Base-by-base conservation (phyloP, 1,140 invertebrate genomes). In the Solen grandis region DNA sequence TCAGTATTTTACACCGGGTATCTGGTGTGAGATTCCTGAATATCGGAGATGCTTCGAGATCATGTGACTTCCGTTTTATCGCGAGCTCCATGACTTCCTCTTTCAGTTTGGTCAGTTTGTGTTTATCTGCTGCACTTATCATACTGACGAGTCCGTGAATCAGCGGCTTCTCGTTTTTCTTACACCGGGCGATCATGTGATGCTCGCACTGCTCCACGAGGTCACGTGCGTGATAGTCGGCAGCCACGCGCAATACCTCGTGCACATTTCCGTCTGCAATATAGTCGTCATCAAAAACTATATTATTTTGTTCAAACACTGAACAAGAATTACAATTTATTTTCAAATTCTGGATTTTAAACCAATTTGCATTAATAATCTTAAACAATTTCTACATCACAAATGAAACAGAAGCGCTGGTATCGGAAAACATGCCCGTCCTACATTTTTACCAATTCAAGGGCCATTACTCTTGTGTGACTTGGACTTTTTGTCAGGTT, bases 201-300 rank as follows among this genome's bases (percentile, higher is more conserved):
- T 52, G 54, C 33, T 79, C 76, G 33, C 76, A 79, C 27, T 50
- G 59, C 4, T 14, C 16, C 13, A 79, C 29, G 1, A 79, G 59
- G 19, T 79, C 76, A 13, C 8, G 13, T 25, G 70, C 66, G 16
- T 72, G 70, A 65, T 70, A 79, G 29, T 79, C 76, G 36, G 55
- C 66, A 16, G 76, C 76, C 10, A 79, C 25, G 4, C 55, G 65
- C 36, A 79, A 41, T 19, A 79, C 76, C 36, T 79, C 68, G 41
- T 79, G 76, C 16, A 72, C 76, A 59, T 79, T 79, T n/a, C 68
- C 76, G 33, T 79, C 76, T 79, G 59, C 5, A 78, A 77, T 52
- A 46, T 13, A 60, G 10, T 46, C 22, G 3, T 57, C 19, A 66
- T 35, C 1, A 8, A 54, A 54, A 54, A 1, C 27, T 8, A n/a